Base-by-base conservation (phyloP, 2,797 vertebrate genomes). In the Myotis myotis region DNA sequence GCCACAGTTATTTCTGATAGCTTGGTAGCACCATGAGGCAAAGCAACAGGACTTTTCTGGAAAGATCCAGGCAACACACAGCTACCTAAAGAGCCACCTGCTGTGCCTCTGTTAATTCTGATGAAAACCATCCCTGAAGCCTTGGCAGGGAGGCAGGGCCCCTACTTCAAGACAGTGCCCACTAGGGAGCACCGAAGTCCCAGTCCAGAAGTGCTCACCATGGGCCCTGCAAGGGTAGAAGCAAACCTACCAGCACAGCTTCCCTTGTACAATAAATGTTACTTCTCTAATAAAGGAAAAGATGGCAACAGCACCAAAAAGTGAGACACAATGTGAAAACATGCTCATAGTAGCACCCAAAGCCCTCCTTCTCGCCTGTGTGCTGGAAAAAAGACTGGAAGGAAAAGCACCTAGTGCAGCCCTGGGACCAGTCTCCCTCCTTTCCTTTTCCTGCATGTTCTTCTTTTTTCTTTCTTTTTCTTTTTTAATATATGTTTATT, bases 251-350 rank as follows among this genome's bases (percentile, higher is more conserved):
- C 3, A 47, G 72, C 20, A 33, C 4, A 12, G 41, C 64, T n/a
- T 33, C n/a, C 41, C 41, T 36, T 7, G 5, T 10, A 60, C 66
- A 11, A 17, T 25, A 6, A 20, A 16, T 13, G 12, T 16, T 30
- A 15, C 55, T n/a, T 70, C 62, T 49, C 28, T 7, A 8, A 33
- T 12, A 12, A 10, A 55, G 36, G n/a, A 66, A 30, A 25, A 60
- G 51, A 44, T 4, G 1, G 41, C 6, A 5, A 36, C 0, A 0
- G 30, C 62, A 28, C 81, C 47, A 33, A 30, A 16, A 28, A 76
- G 78, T 49, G 19, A 47, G 49, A 17, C 0, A 51, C 28, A 23
- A 12, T 22, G 0, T 0, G 53, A 41, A 38, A 81, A 51, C 49
- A 4, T 6, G 66, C 25, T 17, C 55, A 6, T 2, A 2, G 11